These are phyloP conservation scores for Choloepus hoffmanni DNA, from an alignment of 2,113 vertebrate species.

Conservation along the genomic window DNA sequence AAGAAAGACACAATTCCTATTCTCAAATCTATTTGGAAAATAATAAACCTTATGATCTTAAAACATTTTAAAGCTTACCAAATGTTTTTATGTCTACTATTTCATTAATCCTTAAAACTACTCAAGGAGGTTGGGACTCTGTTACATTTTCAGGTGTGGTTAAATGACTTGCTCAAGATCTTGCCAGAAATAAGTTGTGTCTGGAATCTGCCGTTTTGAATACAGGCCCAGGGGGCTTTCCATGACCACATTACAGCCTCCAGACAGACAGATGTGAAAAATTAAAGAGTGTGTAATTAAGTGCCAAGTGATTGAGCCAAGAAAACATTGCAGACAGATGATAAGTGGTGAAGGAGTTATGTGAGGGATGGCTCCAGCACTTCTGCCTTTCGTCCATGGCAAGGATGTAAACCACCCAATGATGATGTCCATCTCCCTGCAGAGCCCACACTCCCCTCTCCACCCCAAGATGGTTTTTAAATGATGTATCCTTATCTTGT, in stretches of 20 bases:
- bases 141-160: slow-evolving; percentile 49
- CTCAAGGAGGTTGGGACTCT: background rate
- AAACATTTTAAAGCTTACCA: slow-evolving; percentile 38
- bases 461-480: background rate
- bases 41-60: background rate
- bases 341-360: slow-evolving; percentile 12
- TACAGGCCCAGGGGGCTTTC: background rate
- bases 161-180: slow-evolving; percentile 31
- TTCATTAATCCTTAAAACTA: slow-evolving; percentile 27
- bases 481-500: background rate
- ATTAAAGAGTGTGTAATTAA: slow-evolving; percentile 72
- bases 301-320: slow-evolving; percentile 58
- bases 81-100: slow-evolving; percentile 9
- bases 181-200: slow-evolving; percentile 15
- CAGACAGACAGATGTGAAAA: slow-evolving; percentile 76
- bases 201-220: slow-evolving; percentile 48
- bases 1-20: slow-evolving; percentile 2
- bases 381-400: background rate
- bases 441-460: background rate
- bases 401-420: background rate
- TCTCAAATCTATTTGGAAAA: background rate
- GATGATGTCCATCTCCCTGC: background rate
- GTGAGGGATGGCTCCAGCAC: background rate
- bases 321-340: slow-evolving; percentile 27
- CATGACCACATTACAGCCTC: slow-evolving; percentile 33